A percentile compares a stretch with the other conserved stretches of the same genome.
These are phyloP conservation scores for Brevimyrus niger DNA, from an alignment of 2,113 vertebrate species.

Conservation along the genomic window DNA sequence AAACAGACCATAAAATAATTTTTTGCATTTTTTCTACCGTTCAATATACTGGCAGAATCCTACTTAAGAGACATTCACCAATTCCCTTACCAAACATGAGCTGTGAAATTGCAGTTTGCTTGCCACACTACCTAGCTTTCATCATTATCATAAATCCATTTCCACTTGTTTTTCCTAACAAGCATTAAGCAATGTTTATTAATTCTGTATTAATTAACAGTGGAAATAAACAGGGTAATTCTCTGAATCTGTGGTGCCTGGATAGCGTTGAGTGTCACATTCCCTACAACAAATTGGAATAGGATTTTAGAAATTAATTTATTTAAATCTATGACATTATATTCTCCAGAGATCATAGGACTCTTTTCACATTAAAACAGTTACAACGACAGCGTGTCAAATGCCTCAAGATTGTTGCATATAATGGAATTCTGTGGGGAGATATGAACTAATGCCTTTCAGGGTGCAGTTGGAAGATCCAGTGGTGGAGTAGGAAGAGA, in stretches of 20 bases:
- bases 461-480: not conserved
- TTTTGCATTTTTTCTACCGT: not conserved
- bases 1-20: not conserved
- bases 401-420: not conserved
- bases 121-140: not conserved
- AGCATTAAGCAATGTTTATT: not conserved
- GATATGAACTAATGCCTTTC: not conserved
- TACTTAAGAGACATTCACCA: not conserved
- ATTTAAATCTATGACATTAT: conserved; percentile 2
- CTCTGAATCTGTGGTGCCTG: not conserved
- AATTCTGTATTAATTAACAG: conserved; percentile 4
- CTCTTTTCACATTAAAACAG: not conserved
- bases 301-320: not conserved
- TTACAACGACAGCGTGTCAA: not conserved
- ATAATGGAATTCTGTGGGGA: not conserved
- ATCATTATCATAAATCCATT: not conserved
- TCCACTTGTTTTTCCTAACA: not conserved
- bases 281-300: not conserved
- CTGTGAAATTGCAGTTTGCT: not conserved
- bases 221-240: not conserved
- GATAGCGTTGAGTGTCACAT: not conserved
- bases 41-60: not conserved
- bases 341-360: not conserved
- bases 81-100: not conserved
- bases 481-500: not conserved